phyloP scores from a whole-genome alignment of 2,888 invertebrate species.

The Hemicrepidius hirtus region DNA sequence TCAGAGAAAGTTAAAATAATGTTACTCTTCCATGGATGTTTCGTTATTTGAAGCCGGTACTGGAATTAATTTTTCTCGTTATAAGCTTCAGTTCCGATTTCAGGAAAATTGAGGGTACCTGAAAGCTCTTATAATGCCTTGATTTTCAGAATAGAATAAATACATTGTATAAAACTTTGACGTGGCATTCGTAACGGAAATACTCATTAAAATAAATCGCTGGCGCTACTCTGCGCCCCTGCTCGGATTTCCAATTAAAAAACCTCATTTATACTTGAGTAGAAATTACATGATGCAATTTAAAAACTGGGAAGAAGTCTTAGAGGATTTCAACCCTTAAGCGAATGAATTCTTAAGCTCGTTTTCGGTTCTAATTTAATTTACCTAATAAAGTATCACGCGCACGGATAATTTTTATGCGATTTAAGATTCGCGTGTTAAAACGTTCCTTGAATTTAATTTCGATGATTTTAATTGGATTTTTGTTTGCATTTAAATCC shows the following conservation, averaged over 20 bases:
- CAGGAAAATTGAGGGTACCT: neutral
- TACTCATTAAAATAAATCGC: conserved; percentile 69
- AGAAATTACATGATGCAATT: conserved; percentile 72
- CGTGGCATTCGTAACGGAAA: conserved; percentile 58
- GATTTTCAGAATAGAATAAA: conserved; percentile 4
- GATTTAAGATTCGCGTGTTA: conserved; percentile 72
- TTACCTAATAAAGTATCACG: conserved; percentile 71
- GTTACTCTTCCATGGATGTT: too few relatives aligned
- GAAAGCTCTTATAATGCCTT: neutral
- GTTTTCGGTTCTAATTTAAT: conserved; percentile 62
- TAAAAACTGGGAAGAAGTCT: conserved; percentile 65
- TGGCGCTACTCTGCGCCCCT: conserved; percentile 59
- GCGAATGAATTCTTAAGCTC: conserved; percentile 57
- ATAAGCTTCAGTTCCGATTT: too few relatives aligned
- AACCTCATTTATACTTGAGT: conserved; percentile 72
- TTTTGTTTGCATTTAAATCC: conserved; percentile 64
- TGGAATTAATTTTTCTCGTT: too few relatives aligned
- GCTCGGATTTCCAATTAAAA: conserved; percentile 72
- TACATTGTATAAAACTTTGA: conserved; percentile 42
- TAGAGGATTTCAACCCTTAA: conserved; percentile 66
- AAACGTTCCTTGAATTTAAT: conserved; percentile 71
- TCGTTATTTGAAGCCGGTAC: too few relatives aligned
- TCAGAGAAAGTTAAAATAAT: too few relatives aligned
- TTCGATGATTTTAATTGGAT: conserved; percentile 70
- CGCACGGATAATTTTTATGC: conserved; percentile 72